Conservation (phyloP, 2,888 invertebrate genomes). For the Agrotis clavis region DNA sequence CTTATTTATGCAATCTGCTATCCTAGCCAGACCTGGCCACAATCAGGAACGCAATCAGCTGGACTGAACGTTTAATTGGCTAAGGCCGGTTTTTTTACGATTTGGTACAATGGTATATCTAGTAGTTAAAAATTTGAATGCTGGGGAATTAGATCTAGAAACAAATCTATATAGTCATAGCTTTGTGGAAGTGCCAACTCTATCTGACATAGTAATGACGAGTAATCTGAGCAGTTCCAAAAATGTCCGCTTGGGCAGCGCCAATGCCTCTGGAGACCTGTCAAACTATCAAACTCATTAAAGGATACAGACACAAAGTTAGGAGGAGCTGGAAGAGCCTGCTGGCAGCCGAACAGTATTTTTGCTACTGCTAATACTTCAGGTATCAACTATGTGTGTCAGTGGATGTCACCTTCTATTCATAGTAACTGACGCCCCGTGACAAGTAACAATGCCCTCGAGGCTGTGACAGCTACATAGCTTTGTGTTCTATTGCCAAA, state of each 20-base stretch:
- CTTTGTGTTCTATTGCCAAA: background rate
- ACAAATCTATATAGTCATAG: background rate
- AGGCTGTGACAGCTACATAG: background rate
- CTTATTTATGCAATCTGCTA: background rate
- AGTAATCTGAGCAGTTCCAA: no score
- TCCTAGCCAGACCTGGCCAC: background rate
- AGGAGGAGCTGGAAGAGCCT: no score
- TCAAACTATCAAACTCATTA: no score
- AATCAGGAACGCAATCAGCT: constrained; percentile 28
- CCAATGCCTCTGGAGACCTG: no score
- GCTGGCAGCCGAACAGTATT: background rate
- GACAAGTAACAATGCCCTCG: background rate
- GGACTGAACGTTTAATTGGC: constrained; percentile 22
- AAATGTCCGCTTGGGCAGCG: no score
- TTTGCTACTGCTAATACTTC: background rate
- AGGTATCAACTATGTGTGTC: background rate
- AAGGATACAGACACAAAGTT: no score
- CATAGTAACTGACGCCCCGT: background rate
- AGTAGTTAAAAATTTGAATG: constrained; percentile 26
- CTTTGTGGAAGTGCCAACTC: background rate
- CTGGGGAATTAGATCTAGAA: background rate
- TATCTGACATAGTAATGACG: background rate
- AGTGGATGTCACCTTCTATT: background rate
- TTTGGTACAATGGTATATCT: constrained; percentile 15
- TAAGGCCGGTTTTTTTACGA: constrained; percentile 31